Base-by-base conservation (phyloP, 2,888 invertebrate species). In the Lottia scabra region DNA sequence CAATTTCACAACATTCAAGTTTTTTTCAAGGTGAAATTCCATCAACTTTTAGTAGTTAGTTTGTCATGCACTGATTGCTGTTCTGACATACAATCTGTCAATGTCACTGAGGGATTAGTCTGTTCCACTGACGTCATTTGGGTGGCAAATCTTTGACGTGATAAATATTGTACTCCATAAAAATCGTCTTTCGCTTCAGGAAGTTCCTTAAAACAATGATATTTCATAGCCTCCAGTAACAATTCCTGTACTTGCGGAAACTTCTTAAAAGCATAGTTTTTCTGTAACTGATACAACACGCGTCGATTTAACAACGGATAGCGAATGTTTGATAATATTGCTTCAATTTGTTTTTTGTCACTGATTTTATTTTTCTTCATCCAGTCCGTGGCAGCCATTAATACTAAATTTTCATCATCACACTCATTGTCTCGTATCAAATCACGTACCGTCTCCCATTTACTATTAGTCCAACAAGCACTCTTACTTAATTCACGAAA, bases 351-450 rank as follows among this genome's bases (percentile, higher is more conserved):
- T 10, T 78, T 78, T 72, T 85, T 84, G 75, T 85, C 85, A 68
- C 83, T 83, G 16, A 86, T 76, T 62, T 80, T 83, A 75, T 85
- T 86, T 72, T 81, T 80, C 79, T 86, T 86, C 86, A 86, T 86
- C 85, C 84, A 86, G 68, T 84, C 84, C 8, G 86, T 86, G 16
- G 86, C 85, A 19, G 86, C 82, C 13, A 83, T 84, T 27, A 86
- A 78, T 63, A 86, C 82, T 26, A 84, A 76, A 72, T 85, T 85
- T 76, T 86, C 86, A 67, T 85, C 86, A 65, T 78, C 76, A 65
- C 84, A 84, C 69, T 80, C 80, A 70, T 85, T 84, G 67, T 78
- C 81, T 70, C 81, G 78, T 16, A 85, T 73, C 26, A 86, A 75
- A 70, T 85, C 83, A 74, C 85, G 81, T 13, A 85, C 86, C 16